Evolutionary conservation across 2,113 vertebrate genomes (phyloP).

Genomic region (Bungarus multicinctus): DNA sequence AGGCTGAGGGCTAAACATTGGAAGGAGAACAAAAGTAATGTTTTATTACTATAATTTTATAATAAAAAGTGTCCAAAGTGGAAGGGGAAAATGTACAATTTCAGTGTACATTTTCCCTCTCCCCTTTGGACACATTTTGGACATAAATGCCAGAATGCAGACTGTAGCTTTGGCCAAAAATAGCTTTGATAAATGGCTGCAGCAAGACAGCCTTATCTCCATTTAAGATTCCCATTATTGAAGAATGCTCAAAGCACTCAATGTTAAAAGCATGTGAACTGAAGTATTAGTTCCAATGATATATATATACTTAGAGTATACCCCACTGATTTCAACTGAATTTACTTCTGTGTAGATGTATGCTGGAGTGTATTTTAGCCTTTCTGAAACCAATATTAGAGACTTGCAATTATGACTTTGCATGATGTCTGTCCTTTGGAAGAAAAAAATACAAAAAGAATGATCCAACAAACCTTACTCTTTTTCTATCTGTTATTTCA

Average conservation of each 20-base stretch:
- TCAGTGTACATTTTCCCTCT: neutral
- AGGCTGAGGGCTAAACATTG: neutral
- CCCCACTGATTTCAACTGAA: neutral
- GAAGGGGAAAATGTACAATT: neutral
- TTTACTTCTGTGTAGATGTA: neutral
- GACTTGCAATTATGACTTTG: neutral
- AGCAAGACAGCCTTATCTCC: neutral
- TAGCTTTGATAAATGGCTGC: neutral
- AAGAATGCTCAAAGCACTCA: neutral
- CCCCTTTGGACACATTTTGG: neutral
- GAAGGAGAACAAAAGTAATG: neutral
- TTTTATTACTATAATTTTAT: too few species aligned
- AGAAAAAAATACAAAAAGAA: neutral
- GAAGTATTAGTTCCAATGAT: neutral
- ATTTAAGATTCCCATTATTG: neutral
- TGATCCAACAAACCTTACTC: neutral
- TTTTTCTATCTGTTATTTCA: neutral
- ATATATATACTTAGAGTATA: neutral
- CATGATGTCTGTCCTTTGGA: neutral
- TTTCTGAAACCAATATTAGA: neutral
- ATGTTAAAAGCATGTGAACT: neutral
- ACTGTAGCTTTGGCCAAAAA: neutral
- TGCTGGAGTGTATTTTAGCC: neutral
- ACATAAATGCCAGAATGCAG: neutral
- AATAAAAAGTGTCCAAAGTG: neutral